Percentiles rank a stretch among this genome's conserved stretches.
phyloP scores from a whole-genome alignment of 2,113 vertebrate species.

The Okapia johnstoni region DNA sequence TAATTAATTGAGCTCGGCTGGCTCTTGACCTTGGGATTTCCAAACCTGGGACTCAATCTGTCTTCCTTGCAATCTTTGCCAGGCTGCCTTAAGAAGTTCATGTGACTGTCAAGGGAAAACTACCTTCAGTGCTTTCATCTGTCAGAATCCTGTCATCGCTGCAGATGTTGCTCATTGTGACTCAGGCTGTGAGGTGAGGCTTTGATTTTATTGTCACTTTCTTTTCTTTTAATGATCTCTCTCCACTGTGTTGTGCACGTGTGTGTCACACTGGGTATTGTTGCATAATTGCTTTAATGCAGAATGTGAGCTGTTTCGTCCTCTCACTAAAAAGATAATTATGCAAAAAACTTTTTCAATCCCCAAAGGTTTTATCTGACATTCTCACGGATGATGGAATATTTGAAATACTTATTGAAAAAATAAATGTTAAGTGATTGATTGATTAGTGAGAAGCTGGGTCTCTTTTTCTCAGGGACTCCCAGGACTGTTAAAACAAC shows the following conservation, averaged over 20 bases:
- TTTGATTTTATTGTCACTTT: constrained; percentile 44
- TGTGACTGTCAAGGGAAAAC: constrained; percentile 50
- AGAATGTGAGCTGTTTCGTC: not conserved
- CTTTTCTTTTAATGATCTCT: not conserved
- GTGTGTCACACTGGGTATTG: not conserved
- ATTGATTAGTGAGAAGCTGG: not conserved
- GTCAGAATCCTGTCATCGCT: constrained; percentile 57
- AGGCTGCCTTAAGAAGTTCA: constrained; percentile 13
- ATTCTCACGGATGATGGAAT: not conserved
- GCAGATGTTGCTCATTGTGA: constrained; percentile 32
- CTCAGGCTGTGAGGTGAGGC: not conserved
- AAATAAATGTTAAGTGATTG: not conserved
- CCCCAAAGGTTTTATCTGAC: not conserved
- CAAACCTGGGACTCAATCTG: not conserved
- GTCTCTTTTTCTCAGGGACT: not conserved
- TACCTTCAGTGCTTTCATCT: constrained; percentile 18
- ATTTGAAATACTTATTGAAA: not conserved
- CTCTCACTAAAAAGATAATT: not conserved
- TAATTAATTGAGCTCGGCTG: not conserved
- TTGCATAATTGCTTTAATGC: constrained; percentile 1
- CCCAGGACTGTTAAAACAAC: not conserved
- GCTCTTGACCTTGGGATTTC: constrained; percentile 44
- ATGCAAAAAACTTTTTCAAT: not conserved
- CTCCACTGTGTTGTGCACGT: not conserved
- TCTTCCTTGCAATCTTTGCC: not conserved